Percentiles rank a stretch among this genome's conserved stretches.
Evolutionary conservation across 2,113 vertebrate species (phyloP).

Genomic region (Setophaga kirtlandii): DNA sequence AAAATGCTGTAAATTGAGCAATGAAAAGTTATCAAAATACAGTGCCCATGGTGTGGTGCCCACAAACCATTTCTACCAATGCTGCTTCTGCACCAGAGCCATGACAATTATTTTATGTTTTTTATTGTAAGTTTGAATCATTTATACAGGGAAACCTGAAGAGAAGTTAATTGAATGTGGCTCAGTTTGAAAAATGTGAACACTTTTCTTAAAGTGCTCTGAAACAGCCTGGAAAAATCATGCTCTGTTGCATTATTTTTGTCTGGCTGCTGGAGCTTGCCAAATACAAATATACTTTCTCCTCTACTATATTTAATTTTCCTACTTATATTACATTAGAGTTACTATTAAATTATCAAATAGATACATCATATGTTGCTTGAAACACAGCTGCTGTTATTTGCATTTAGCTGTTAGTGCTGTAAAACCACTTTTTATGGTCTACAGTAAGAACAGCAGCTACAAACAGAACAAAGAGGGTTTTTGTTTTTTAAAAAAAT

Average conservation of each 20-base stretch:
- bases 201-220: neutral
- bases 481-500: too few relatives aligned
- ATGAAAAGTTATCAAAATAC: neutral
- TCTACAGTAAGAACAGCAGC: neutral
- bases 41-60: neutral
- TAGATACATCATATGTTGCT: neutral
- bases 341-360: constrained; percentile 34
- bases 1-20: neutral
- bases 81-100: neutral
- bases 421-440: neutral
- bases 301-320: neutral
- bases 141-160: neutral
- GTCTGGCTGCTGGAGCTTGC: neutral
- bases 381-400: constrained; percentile 1
- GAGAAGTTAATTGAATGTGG: neutral
- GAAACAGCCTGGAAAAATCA: neutral
- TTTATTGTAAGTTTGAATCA: neutral
- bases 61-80: neutral
- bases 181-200: neutral
- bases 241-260: neutral
- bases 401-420: neutral
- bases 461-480: neutral
- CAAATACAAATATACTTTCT: neutral
- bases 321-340: neutral
- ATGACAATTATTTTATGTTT: neutral